phyloP scores from a whole-genome alignment of 2,797 vertebrate species.

The Manis pentadactyla region DNA sequence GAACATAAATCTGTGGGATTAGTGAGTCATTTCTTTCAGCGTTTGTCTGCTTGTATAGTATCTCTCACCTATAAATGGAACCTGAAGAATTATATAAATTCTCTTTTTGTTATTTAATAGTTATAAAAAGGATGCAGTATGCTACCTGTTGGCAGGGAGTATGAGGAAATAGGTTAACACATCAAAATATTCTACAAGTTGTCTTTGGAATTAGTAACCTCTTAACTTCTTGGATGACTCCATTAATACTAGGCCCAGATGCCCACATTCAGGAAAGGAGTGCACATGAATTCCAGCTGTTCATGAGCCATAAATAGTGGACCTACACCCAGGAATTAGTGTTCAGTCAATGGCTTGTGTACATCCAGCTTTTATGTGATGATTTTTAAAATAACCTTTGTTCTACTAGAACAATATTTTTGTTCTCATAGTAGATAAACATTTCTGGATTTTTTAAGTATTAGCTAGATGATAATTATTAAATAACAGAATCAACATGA shows the following conservation, averaged over 20 bases:
- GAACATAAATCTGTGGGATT: not conserved
- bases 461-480: slow-evolving; percentile 20
- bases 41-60: slow-evolving; percentile 27
- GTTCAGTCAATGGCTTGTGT: slow-evolving; percentile 63
- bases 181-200: slow-evolving; percentile 30
- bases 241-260: slow-evolving; percentile 47
- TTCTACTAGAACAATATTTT: not conserved
- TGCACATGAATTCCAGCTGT: not conserved
- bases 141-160: slow-evolving; percentile 7
- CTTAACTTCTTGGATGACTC: not conserved
- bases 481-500: slow-evolving; percentile 8
- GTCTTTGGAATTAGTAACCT: slow-evolving; percentile 46
- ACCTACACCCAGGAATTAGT: slow-evolving; percentile 42
- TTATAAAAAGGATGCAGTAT: not conserved
- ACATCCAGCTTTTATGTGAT: slow-evolving; percentile 33
- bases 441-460: slow-evolving; percentile 33
- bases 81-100: slow-evolving; percentile 19
- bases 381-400: not conserved
- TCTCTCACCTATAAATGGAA: slow-evolving; percentile 46
- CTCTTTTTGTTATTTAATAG: slow-evolving; percentile 3
- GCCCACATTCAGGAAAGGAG: not conserved
- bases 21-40: slow-evolving; percentile 28
- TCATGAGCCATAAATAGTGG: not conserved
- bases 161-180: not conserved
- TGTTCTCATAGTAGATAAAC: slow-evolving; percentile 27